A percentile compares a stretch with the other conserved stretches of the same genome.
phyloP scores from a whole-genome alignment of 2,113 vertebrate species.

The Picathartes gymnocephalus region DNA sequence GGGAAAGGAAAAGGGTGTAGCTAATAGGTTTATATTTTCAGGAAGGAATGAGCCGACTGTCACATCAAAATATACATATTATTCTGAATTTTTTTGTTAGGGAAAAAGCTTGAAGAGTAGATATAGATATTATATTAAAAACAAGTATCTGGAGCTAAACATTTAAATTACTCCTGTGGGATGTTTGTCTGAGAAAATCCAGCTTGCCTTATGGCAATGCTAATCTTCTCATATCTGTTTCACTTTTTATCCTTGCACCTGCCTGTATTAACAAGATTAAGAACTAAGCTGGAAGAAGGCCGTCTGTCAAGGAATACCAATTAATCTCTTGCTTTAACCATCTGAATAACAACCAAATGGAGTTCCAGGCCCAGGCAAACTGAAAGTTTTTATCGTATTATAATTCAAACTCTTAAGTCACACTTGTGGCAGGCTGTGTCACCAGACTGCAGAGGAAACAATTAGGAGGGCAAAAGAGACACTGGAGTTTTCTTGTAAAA shows the following conservation, averaged over 20 bases:
- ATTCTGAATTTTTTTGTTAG: not conserved
- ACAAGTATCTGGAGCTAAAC: not conserved
- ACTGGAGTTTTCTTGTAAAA: not conserved
- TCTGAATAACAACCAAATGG: not conserved
- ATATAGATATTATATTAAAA: not conserved
- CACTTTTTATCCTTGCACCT: constrained; percentile 37
- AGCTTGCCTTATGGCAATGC: not conserved
- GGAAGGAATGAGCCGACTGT: not conserved
- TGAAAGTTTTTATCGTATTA: not conserved
- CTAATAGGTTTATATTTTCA: not conserved
- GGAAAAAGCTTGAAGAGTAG: not conserved
- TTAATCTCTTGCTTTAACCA: not conserved
- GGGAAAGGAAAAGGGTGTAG: not conserved
- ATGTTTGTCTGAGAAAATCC: not conserved
- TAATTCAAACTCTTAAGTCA: not conserved
- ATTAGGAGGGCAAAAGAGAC: not conserved
- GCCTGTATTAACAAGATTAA: constrained; percentile 53
- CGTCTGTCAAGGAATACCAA: not conserved
- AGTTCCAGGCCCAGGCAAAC: not conserved
- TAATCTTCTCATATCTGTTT: constrained; percentile 42
- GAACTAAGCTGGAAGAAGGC: not conserved
- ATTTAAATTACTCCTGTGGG: not conserved
- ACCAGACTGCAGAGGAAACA: not conserved
- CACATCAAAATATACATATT: not conserved
- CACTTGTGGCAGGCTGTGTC: not conserved